phyloP scores from a whole-genome alignment of 1,140 invertebrate genomes.

The Frieseomelitta varia region DNA sequence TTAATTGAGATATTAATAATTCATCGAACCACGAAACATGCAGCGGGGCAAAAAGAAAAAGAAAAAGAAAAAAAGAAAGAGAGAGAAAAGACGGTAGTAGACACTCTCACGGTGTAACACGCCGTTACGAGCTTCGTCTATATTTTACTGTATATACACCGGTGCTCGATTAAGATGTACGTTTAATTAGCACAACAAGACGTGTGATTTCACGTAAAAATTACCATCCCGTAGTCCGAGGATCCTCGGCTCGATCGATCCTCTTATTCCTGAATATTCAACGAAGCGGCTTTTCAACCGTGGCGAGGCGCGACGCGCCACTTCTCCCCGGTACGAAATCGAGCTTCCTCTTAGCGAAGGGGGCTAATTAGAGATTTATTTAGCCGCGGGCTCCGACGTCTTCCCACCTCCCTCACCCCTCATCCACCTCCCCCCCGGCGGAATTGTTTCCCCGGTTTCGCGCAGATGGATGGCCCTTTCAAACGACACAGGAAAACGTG shows the following conservation, averaged over 20 bases:
- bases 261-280: slow-evolving; percentile 39
- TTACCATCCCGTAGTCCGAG: background rate
- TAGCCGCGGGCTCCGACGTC: slow-evolving; percentile 1
- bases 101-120: background rate
- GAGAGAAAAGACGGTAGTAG: background rate
- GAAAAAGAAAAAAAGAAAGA: no score
- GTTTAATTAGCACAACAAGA: background rate
- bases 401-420: background rate
- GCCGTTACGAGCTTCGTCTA: background rate
- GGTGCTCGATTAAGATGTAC: slow-evolving; percentile 26
- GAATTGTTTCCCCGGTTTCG: slow-evolving; percentile 48
- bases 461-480: slow-evolving; percentile 60
- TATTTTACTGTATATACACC: background rate
- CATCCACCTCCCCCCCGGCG: background rate
- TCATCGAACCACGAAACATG: background rate
- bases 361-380: slow-evolving; percentile 50
- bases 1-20: slow-evolving; percentile 45
- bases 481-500: slow-evolving; percentile 68
- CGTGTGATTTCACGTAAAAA: slow-evolving; percentile 2
- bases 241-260: background rate
- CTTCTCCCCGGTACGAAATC: no score
- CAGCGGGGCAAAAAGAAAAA: no score
- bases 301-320: no score
- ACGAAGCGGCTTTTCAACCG: background rate
- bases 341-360: background rate